Base-by-base conservation (phyloP, 1,140 invertebrate species). In the Pomacea maculata region DNA sequence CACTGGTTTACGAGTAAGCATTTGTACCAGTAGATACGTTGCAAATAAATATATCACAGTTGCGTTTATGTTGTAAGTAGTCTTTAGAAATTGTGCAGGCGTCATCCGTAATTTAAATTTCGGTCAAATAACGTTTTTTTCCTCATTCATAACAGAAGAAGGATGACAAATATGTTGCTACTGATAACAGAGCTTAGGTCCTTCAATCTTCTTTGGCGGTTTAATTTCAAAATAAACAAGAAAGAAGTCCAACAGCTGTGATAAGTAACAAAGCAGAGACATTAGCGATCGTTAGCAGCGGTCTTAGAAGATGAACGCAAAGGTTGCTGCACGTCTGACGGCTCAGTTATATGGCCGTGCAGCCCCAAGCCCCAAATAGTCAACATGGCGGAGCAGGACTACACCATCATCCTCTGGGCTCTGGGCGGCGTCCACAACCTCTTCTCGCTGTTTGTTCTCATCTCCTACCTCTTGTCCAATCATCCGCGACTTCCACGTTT, bases 401-500 rank as follows among this genome's bases (percentile, higher is more conserved):
- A 89, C 83, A 81, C 73, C 14, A 84, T 90, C 54, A 85, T 87
- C 12, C 84, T 90, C 79, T 88, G 86, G 78, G 86, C 83, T 15
- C 79, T 91, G 34, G 89, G 88, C 45, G 87, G 87, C 9, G 74
- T 86, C 1, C 91, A 91, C 85, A 91, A 91, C 83, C 82, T 91
- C 3, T 87, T 90, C 75, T 91, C 90, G 15, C 45, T 90, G 34
- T 87, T 90, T 80, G 88, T 91, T 11, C 83, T 91, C 73, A 88
- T 91, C 84, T 91, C 87, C 78, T 91, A 91, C 83, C 91, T 91
- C 82, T 83, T 91, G 63, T 90, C 90, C 34, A 91, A 91, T 80
- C 91, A 91, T 79, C 91, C 91, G 8, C 78, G 87, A 57, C 78
- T 90, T 61, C 91, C 91, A 14, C 84, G 80, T 7, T 80, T 80